Evolutionary conservation across 2,113 vertebrate species (phyloP), one percentile per base, ranked within the genome.

Genomic region (Myanophis thanlyinensis): DNA sequence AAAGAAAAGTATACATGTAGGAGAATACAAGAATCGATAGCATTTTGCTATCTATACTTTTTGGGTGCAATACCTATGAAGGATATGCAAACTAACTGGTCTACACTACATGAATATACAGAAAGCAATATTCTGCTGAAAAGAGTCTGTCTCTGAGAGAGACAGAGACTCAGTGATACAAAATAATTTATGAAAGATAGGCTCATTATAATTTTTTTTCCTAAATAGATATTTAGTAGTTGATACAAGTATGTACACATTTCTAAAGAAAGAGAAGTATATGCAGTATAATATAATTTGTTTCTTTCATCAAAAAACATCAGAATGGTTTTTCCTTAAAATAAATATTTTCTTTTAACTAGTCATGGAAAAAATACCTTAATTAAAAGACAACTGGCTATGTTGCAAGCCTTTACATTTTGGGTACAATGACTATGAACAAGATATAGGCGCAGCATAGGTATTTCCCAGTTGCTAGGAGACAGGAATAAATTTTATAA

Each of bases 311-410:
- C 25, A 62, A 62, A 93, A 47, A 95, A 87, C 88, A 95, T 92
- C 93, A 93, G 91, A 49, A 9, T 86, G 40, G 49, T 87, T 94
- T 48, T 93, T 86, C 67, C 88, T 94, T 94, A 94, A 88, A 93
- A 94, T 46, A 49, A 67, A 18, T 88, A 48, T 40, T 91, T 94
- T 54, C 85, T 96, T 94, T 95, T 93, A 85, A 73, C 94, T 96
- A 93, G 93, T 94, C 94, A 93, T 94, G 88, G 91, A 87, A 92
- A 95, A 91, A 95, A 96, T 94, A 93, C 93, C 94, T 88, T 47
- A 44, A 80, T 40, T 80, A 80, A 80, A 80, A 80, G 73, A 18
- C 73, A 80, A 80, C 0, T 40, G 35, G 35, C 18, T 80, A 80
- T 10, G 6, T 80, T 80, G 73, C 73, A 80, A 80, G 18, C 35